These are phyloP conservation scores for Burhinus bistriatus DNA, from an alignment of 2,113 vertebrate species.

Conservation along the genomic window DNA sequence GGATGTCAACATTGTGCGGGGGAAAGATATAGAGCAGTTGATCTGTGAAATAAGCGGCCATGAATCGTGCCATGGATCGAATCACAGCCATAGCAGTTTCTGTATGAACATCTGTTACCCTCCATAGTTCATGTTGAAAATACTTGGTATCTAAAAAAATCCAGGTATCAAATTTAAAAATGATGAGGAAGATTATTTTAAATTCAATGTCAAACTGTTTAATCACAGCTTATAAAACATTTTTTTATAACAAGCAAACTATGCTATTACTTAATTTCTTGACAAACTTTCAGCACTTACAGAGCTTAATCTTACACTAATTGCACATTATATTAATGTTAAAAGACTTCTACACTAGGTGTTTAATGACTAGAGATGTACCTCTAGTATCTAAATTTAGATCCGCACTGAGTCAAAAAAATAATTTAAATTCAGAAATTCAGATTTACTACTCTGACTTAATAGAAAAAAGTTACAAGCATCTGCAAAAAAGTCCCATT, in stretches of 20 bases:
- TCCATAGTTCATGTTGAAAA: conserved; percentile 47
- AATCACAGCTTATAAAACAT: not conserved
- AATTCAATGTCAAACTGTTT: not conserved
- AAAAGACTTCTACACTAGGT: not conserved
- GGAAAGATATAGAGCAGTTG: conserved; percentile 83
- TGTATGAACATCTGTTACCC: conserved; percentile 58
- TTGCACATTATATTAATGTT: not conserved
- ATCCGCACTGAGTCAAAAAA: not conserved
- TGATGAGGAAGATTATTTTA: not conserved
- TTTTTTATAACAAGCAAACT: not conserved
- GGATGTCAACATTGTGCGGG: conserved; percentile 81
- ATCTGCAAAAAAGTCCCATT: not conserved
- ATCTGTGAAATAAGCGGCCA: conserved; percentile 94
- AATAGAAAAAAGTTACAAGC: not conserved
- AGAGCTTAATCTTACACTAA: not conserved
- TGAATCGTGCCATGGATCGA: conserved; percentile 89
- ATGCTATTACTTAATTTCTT: not conserved
- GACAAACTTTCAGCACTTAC: not conserved
- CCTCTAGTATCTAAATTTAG: not conserved
- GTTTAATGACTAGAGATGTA: not conserved
- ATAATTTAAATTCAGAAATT: not conserved
- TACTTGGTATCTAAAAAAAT: conserved; percentile 38
- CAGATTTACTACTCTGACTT: not conserved
- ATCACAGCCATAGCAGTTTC: conserved; percentile 82
- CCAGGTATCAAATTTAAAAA: not conserved